Percentiles rank a stretch among this genome's conserved stretches.
phyloP scores from a whole-genome alignment of 1,140 invertebrate species.

The Drosophila rufa region DNA sequence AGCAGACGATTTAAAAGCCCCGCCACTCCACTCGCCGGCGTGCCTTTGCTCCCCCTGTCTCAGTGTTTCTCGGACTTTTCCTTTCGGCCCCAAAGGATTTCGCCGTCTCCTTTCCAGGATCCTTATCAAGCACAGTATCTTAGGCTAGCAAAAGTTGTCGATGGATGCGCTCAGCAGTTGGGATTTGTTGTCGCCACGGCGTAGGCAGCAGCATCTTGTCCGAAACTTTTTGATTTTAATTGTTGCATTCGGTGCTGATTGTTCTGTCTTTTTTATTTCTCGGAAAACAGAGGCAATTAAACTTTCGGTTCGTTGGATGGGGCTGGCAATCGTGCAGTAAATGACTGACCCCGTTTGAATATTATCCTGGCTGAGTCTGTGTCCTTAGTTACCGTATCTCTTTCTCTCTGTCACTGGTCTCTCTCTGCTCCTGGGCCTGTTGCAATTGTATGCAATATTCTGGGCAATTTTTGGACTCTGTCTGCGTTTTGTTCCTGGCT shows the following conservation, averaged over 20 bases:
- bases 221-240: slow-evolving; percentile 76
- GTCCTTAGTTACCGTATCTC: slow-evolving; percentile 35
- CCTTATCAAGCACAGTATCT: slow-evolving; percentile 13
- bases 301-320: slow-evolving; percentile 68
- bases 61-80: slow-evolving; percentile 3
- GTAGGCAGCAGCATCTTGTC: slow-evolving; percentile 74
- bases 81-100: slow-evolving; percentile 6
- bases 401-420: not conserved
- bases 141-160: slow-evolving; percentile 54
- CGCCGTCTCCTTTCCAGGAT: not conserved
- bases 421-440: slow-evolving; percentile 1
- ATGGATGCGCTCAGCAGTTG: slow-evolving; percentile 65
- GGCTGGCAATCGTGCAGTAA: slow-evolving; percentile 74
- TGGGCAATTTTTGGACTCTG: slow-evolving; percentile 53
- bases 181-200: slow-evolving; percentile 63
- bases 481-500: slow-evolving; percentile 38
- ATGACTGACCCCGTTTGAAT: slow-evolving; percentile 76
- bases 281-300: slow-evolving; percentile 67
- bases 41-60: slow-evolving; percentile 20
- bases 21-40: slow-evolving; percentile 46
- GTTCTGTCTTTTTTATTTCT: slow-evolving; percentile 3
- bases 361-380: slow-evolving; percentile 18
- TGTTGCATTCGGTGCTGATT: slow-evolving; percentile 65
- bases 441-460: slow-evolving; percentile 70
- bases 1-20: slow-evolving; percentile 68